Base-by-base conservation (phyloP, 2,888 invertebrate genomes). In the Drosophila borborema region DNA sequence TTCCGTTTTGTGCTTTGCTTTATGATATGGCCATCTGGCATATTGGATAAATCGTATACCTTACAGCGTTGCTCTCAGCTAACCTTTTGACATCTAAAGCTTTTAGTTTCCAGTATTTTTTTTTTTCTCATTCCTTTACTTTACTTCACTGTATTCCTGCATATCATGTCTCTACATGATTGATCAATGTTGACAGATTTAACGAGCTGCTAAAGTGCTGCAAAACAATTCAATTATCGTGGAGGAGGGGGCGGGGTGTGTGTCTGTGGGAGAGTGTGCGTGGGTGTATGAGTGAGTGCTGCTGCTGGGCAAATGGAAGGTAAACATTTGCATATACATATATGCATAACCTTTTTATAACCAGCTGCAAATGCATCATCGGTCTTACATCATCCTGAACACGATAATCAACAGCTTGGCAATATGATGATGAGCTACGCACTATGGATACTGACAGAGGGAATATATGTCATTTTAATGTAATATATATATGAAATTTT, bases 151-250 rank as follows among this genome's bases (percentile, higher is more conserved):
- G 8, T 12, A 49, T 12, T 56, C 5, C 18, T 16, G 18, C n/a
- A 38, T 36, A 20, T 53, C 36, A 53, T 34, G 20, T n/a, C 40
- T 14, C 41, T n/a, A 46, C 58, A 72, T 86, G 90, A 89, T 86
- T 81, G 87, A 90, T 88, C 82, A 84, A 80, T 82, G 90, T 89
- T 90, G 90, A 89, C 88, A 86, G 82, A 89, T 84, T 89, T 89
- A 88, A 90, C 89, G 90, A 90, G 87, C 85, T 86, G 89, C 64
- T 71, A 90, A 88, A 88, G 86, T 90, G 88, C 90, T 83, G 82
- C 80, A 84, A 81, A 88, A 89, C 81, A 90, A 88, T 90, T 88
- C 81, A 90, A 88, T 88, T 88, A 86, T 74, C 67, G 34, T n/a
- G 54, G 6, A 51, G 8, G 58, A 34, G 43, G 16, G 23, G 53